Evolutionary conservation across 2,888 invertebrate genomes (phyloP).

Genomic region (Patella pellucida): DNA sequence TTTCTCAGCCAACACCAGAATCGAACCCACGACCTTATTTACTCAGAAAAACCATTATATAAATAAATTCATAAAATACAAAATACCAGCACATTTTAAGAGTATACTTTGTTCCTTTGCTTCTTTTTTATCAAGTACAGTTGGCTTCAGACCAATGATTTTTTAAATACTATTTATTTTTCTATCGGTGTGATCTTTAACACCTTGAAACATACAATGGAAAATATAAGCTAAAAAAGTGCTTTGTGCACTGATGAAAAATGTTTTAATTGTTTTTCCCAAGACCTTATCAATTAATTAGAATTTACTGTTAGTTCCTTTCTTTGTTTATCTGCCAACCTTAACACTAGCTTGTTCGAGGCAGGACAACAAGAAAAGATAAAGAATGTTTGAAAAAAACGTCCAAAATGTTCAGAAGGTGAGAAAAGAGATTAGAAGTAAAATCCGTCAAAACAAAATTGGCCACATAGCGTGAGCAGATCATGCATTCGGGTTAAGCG

Average conservation of each 20-base stretch:
- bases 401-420: conserved; percentile 1
- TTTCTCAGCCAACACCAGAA: too few species aligned
- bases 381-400: neutral
- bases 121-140: too few species aligned
- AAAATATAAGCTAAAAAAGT: too few species aligned
- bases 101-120: too few species aligned
- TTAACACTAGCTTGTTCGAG: neutral
- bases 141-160: too few species aligned
- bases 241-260: neutral
- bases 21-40: too few species aligned
- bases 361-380: conserved; percentile 1
- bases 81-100: too few species aligned
- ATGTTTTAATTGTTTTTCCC: conserved; percentile 8
- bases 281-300: conserved; percentile 8
- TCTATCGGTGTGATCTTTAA: too few species aligned
- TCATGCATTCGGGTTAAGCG: conserved; percentile 5
- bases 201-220: too few species aligned
- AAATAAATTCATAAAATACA: too few species aligned
- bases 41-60: too few species aligned
- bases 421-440: neutral
- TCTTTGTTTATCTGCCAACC: conserved; percentile 2
- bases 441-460: conserved; percentile 4
- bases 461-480: neutral
- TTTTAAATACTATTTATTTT: too few species aligned
- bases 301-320: neutral